These are phyloP conservation scores for Azorinus chamasolen DNA, from an alignment of 2,888 invertebrate species.

Conservation along the genomic window DNA sequence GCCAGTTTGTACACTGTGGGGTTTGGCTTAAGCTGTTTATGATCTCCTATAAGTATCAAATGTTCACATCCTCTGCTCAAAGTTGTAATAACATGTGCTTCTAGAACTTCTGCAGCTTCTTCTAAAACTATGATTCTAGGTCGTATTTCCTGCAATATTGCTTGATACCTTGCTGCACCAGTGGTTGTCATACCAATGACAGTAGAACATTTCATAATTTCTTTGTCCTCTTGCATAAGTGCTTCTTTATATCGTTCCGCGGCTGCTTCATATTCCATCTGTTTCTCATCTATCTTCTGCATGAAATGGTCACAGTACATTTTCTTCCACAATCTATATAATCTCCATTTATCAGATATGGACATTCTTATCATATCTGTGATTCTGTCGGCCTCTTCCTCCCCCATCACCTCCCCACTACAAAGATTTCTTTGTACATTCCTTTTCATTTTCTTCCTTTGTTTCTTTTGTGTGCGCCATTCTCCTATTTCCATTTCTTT, in stretches of 20 bases:
- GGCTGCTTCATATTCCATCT: constrained; percentile 69
- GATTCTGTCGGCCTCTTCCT: constrained; percentile 65
- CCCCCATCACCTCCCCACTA: constrained; percentile 66
- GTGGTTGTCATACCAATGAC: constrained; percentile 86
- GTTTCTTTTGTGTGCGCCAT: constrained; percentile 44
- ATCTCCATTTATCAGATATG: constrained; percentile 85
- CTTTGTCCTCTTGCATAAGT: constrained; percentile 77
- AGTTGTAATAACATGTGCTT: constrained; percentile 93
- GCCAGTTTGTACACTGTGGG: constrained; percentile 91
- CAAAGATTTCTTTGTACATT: constrained; percentile 58
- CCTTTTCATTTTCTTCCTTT: constrained; percentile 59
- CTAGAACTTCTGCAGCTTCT: constrained; percentile 95
- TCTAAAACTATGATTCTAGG: constrained; percentile 89
- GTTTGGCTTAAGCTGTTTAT: constrained; percentile 92
- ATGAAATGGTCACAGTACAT: constrained; percentile 58
- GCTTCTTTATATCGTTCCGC: constrained; percentile 69
- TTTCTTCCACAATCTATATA: constrained; percentile 85
- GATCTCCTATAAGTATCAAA: constrained; percentile 94
- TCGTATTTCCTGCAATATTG: constrained; percentile 80
- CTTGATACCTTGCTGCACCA: constrained; percentile 82
- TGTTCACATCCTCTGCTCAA: constrained; percentile 92
- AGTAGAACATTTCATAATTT: constrained; percentile 74
- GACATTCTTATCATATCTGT: constrained; percentile 75
- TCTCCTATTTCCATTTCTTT: constrained; percentile 23
- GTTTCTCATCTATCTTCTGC: constrained; percentile 62